Conservation (phyloP, 2,797 vertebrate genomes). For the Pterois miles region DNA sequence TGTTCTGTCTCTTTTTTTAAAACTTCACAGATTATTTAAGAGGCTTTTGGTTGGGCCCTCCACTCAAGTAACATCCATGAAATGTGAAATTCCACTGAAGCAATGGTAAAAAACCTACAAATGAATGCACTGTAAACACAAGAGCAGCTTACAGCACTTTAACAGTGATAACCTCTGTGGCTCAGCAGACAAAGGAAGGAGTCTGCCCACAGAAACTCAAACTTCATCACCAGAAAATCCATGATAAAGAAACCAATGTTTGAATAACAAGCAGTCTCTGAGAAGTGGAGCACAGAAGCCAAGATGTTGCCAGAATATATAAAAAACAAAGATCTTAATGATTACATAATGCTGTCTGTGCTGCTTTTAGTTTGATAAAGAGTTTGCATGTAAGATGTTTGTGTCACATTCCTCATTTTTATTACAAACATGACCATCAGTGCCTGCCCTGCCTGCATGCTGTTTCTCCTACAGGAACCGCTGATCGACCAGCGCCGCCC, state of each 20-base stretch:
- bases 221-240: slow-evolving; percentile 11
- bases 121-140: slow-evolving; percentile 16
- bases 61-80: not conserved
- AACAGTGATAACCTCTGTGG: not conserved
- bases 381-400: slow-evolving; percentile 11
- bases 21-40: not conserved
- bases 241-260: slow-evolving; percentile 6
- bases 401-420: not conserved
- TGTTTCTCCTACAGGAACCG: slow-evolving; percentile 70
- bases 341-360: not conserved
- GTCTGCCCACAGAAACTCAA: slow-evolving; percentile 24
- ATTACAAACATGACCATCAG: slow-evolving; percentile 18
- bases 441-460: slow-evolving; percentile 74
- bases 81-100: slow-evolving; percentile 6
- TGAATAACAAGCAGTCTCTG: slow-evolving; percentile 11
- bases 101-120: not conserved
- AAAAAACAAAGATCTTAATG: slow-evolving; percentile 6
- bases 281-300: not conserved
- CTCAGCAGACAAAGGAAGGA: not conserved
- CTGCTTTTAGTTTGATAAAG: not conserved
- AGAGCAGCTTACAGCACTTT: not conserved
- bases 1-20: not conserved
- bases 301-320: not conserved
- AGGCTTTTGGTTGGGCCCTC: not conserved
- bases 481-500: slow-evolving; percentile 84